Base-by-base conservation (phyloP, 2,888 invertebrate species). In the Hofmannophila pseudospretella region DNA sequence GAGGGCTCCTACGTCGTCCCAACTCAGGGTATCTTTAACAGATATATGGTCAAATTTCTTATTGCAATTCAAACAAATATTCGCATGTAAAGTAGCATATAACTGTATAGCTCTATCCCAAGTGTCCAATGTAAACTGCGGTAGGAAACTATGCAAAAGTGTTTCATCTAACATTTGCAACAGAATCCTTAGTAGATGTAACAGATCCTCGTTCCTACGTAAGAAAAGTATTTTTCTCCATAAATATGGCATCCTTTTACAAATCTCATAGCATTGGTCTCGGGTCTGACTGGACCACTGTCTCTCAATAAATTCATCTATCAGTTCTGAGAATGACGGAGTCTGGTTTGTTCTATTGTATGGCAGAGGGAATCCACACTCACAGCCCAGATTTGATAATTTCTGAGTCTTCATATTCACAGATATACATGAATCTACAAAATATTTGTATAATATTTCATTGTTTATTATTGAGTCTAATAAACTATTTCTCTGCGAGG, bases 21-120 rank as follows among this genome's bases (percentile, higher is more conserved):
- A 93, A 55, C 79, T 77, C 16, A 89, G 57, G 42, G 90, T 86
- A 33, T 81, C 70, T 34, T 70, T 80, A 0, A 86, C 80, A 1
- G 77, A 75, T 31, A 86, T 70, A 44, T 88, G 67, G 44, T 88
- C 62, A 32, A 88, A 80, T 30, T 71, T 73, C 38, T 78, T 85
- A 2, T 87, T 88, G 54, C 93, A 93, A 63, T 90, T 90, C 27
- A 92, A 63, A 63, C 93, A 93, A 13, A 76, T 75, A 32, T 89
- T 88, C 0, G 81, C 81, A 45, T 89, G 88, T 35, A 91, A 68
- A 8, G 88, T 89, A 0, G 88, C 84, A 23, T 90, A 84, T n/a
- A 88, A 66, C 38, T 87, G 77, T 1, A 89, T 67, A 0, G 89
- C 72, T 36, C 88, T 70, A 34, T 89, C 88, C 91, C 92, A 92